A percentile compares a stretch with the other conserved stretches of the same genome.
Conservation (phyloP, 2,797 vertebrate genomes). For the Acrocephalus scirpaceus region DNA sequence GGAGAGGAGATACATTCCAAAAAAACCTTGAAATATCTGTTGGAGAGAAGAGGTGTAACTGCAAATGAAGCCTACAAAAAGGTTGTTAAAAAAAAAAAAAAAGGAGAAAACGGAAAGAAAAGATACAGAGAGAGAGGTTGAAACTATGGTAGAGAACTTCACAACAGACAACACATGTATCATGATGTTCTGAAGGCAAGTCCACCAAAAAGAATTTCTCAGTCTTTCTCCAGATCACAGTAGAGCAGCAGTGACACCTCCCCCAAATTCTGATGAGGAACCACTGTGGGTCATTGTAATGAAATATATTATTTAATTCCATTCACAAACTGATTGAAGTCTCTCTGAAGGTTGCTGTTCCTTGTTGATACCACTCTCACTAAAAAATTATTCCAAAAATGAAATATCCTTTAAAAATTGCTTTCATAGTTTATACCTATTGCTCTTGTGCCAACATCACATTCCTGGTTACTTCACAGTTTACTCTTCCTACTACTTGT, state of each 20-base stretch:
- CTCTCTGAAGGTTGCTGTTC: background rate
- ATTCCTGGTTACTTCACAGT: background rate
- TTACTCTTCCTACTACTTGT: background rate
- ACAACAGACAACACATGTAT: background rate
- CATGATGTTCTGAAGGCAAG: background rate
- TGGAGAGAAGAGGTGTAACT: background rate
- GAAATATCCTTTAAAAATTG: background rate
- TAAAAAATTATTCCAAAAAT: background rate
- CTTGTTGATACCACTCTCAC: background rate
- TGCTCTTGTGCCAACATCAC: background rate
- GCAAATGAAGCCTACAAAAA: background rate
- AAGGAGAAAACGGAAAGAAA: background rate
- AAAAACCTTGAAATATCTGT: background rate
- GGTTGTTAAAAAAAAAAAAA: rapidly evolving
- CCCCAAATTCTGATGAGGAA: background rate
- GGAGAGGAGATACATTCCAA: background rate
- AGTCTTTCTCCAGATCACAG: background rate
- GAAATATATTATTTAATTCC: background rate
- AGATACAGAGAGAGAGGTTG: background rate
- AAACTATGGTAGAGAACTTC: background rate
- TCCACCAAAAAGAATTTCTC: background rate
- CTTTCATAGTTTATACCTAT: background rate
- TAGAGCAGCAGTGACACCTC: background rate
- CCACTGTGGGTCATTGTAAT: background rate
- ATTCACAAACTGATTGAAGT: background rate